Conservation (phyloP, 2,113 vertebrate genomes). For the Genyomyrus donnyi region DNA sequence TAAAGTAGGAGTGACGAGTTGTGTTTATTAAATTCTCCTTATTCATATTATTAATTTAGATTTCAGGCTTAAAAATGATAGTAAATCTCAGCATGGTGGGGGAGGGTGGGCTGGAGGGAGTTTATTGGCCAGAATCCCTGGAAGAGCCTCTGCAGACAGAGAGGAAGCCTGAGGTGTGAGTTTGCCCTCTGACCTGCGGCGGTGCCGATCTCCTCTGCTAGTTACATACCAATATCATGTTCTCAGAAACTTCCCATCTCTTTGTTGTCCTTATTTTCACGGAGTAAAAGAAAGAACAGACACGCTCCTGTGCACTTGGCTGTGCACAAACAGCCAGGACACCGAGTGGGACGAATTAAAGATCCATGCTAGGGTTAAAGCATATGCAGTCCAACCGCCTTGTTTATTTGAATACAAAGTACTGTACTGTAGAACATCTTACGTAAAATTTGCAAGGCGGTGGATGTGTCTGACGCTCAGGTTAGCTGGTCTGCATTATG, state of each 20-base stretch:
- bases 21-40: neutral
- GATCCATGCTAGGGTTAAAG: slow-evolving; percentile 30
- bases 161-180: neutral
- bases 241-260: neutral
- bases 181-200: neutral
- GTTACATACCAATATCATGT: neutral
- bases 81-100: neutral
- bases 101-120: neutral
- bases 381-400: slow-evolving; percentile 26
- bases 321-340: neutral
- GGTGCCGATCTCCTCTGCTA: neutral
- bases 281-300: too few relatives aligned
- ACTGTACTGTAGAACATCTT: too few relatives aligned
- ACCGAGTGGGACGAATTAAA: slow-evolving; percentile 20
- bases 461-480: neutral
- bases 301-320: neutral
- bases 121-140: neutral
- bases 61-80: neutral
- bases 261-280: too few relatives aligned
- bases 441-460: neutral
- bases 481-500: neutral
- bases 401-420: neutral
- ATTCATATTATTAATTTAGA: neutral
- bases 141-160: neutral
- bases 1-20: neutral